These are phyloP conservation scores for Eudemis profundana DNA, from an alignment of 2,888 invertebrate genomes.

Conservation along the genomic window DNA sequence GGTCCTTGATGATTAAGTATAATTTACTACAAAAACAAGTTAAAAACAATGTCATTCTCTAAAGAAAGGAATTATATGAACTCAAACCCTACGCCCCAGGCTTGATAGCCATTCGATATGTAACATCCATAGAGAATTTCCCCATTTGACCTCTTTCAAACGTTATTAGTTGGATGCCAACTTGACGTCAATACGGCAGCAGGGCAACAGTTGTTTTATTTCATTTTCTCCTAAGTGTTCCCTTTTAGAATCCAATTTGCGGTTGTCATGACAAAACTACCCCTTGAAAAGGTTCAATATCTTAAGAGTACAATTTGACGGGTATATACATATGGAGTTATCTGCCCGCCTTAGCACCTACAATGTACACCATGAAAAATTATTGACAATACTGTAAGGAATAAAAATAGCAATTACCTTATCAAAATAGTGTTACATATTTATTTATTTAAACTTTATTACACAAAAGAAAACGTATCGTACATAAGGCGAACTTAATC, in stretches of 20 bases:
- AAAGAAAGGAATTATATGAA: slow-evolving; percentile 16
- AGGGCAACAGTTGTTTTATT: slow-evolving; percentile 53
- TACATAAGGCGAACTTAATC: too few relatives aligned
- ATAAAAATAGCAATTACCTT: too few relatives aligned
- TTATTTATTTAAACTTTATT: too few relatives aligned
- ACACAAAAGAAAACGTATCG: too few relatives aligned
- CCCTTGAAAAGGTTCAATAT: slow-evolving; percentile 21
- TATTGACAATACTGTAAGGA: too few relatives aligned
- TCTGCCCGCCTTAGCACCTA: too few relatives aligned
- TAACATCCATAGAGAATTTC: slow-evolving; percentile 31
- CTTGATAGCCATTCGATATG: slow-evolving; percentile 11
- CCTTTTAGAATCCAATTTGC: slow-evolving; percentile 50
- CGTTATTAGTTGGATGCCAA: slow-evolving; percentile 60
- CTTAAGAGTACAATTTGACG: too few relatives aligned
- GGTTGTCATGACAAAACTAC: slow-evolving; percentile 38
- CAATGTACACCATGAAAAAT: too few relatives aligned
- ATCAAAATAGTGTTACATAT: too few relatives aligned
- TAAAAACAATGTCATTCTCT: slow-evolving; percentile 5
- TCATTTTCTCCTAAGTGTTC: slow-evolving; percentile 51
- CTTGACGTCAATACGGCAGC: slow-evolving; percentile 52
- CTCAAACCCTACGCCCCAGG: slow-evolving; percentile 9
- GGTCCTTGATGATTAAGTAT: neutral
- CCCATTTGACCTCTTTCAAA: slow-evolving; percentile 55
- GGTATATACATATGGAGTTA: too few relatives aligned
- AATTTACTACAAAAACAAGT: slow-evolving; percentile 1